Base-by-base conservation (phyloP, 2,888 invertebrate species). In the Agapetus fuscipes region DNA sequence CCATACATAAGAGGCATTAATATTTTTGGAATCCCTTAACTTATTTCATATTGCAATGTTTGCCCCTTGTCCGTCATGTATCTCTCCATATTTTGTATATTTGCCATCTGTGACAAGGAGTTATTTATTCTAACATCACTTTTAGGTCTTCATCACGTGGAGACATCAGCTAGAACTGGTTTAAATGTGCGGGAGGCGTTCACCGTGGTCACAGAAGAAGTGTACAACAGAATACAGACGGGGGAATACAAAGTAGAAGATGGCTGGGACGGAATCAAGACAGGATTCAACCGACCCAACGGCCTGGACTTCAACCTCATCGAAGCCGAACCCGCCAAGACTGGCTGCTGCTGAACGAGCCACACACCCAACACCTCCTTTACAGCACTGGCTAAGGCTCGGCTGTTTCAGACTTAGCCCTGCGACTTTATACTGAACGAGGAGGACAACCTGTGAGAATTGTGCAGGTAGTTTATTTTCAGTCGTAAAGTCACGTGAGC, bases 261-360 rank as follows among this genome's bases (percentile, higher is more conserved):
- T 48, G 95, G 93, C 10, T 95, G 95, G 94, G 95, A 96, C 56
- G 95, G 96, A 3, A 91, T 96, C 37, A 95, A 95, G 63, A 86
- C 87, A 20, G 95, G 95, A 16, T 89, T 87, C 62, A 79, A 83
- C 50, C 65, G 86, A 51, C 85, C 86, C 15, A 83, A 81, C 48
- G 84, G 83, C 45, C 68, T 85, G 60, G 87, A 88, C 62, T 84
- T 83, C 57, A 86, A 87, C 65, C 70, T 91, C 47, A 78, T 85
- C 30, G 90, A 91, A 62, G 93, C 87, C 1, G 91, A 93, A 62
- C 81, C 89, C 2, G 89, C 89, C 36, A 84, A 84, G 58, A 83
- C 85, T 30, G 83, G 88, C 48, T 94, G 93, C 70, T 94, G 93
- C 32, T 48, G 37, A 43, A 16, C 14, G 16, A 33, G n/a, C n/a